Evolutionary conservation across 2,888 invertebrate species (phyloP), one percentile per base, ranked within the genome.

Genomic region (Laothoe populi): DNA sequence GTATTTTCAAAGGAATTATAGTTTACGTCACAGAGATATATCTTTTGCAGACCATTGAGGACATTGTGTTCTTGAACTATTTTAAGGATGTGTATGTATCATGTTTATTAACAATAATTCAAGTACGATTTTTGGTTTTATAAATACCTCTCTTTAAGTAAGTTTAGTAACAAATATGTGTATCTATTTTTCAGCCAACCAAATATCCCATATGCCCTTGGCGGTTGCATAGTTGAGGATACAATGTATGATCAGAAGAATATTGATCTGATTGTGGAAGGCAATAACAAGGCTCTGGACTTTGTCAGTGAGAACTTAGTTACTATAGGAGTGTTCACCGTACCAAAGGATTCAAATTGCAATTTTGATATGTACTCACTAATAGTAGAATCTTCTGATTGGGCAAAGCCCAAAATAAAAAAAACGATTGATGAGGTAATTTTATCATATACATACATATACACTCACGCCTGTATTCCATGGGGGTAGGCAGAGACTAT

Each of bases 161-260:
- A n/a, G n/a, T n/a, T n/a, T n/a, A n/a, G n/a, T n/a, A n/a, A n/a
- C n/a, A n/a, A n/a, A 19, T n/a, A 4, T 45, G 10, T 40, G 19
- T 59, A 44, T 58, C 61, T 64, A 59, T 49, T 23, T 89, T 90
- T 53, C 77, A 93, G 93, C 1, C 93, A 93, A 74, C 86, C 87
- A 31, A 79, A 88, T 63, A 73, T 79, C 21, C 91, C 93, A 1
- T 92, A 86, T 73, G 93, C 93, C 4, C 74, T 93, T 45, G 93
- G 90, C 19, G 93, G 93, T 8, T 93, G 93, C 70, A 83, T 90
- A 16, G 83, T 92, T 13, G 90, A 92, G 64, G 92, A 89, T 64
- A 84, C 86, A 42, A 75, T 86, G 40, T 75, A 72, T 60, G 77
- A 82, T 38, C 67, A 73, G 23, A 74, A 65, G 65, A 84, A 91